A percentile compares a stretch with the other conserved stretches of the same genome.
These are phyloP conservation scores for Drosophila kepulauana DNA, from an alignment of 1,140 invertebrate genomes.

Conservation along the genomic window DNA sequence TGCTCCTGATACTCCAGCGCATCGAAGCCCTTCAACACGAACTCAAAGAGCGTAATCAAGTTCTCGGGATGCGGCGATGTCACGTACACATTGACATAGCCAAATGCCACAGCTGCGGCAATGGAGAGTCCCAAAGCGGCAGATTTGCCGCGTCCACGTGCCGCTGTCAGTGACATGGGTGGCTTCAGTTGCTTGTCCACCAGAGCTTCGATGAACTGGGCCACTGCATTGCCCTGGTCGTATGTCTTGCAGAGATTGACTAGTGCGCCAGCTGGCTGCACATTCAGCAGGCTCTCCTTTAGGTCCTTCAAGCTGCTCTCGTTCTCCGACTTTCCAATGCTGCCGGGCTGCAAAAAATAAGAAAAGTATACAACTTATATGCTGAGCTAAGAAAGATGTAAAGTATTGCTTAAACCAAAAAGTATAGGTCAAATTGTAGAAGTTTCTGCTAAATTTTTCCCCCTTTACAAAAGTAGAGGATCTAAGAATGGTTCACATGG, in stretches of 20 bases:
- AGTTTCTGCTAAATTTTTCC: too few relatives aligned
- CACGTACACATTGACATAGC: constrained; percentile 99
- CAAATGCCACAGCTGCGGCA: constrained; percentile 92
- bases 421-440: too few relatives aligned
- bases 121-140: constrained; percentile 98
- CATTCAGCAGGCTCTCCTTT: constrained; percentile 91
- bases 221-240: constrained; percentile 96
- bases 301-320: constrained; percentile 89
- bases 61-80: constrained; percentile 99
- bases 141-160: constrained; percentile 98
- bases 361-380: background rate
- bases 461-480: too few relatives aligned
- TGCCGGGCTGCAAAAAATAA: constrained; percentile 45
- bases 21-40: constrained; percentile 98
- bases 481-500: too few relatives aligned
- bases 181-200: constrained; percentile 94
- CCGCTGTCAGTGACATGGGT: constrained; percentile 97
- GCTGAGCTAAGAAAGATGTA: background rate
- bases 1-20: constrained; percentile 98
- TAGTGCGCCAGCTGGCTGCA: constrained; percentile 95
- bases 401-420: too few relatives aligned
- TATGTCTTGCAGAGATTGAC: constrained; percentile 96
- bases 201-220: constrained; percentile 97
- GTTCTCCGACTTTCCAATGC: constrained; percentile 80
- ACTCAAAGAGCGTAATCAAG: constrained; percentile 99